These are phyloP conservation scores for Tenthredo scrophulariae DNA, from an alignment of 2,888 invertebrate species.

Conservation along the genomic window DNA sequence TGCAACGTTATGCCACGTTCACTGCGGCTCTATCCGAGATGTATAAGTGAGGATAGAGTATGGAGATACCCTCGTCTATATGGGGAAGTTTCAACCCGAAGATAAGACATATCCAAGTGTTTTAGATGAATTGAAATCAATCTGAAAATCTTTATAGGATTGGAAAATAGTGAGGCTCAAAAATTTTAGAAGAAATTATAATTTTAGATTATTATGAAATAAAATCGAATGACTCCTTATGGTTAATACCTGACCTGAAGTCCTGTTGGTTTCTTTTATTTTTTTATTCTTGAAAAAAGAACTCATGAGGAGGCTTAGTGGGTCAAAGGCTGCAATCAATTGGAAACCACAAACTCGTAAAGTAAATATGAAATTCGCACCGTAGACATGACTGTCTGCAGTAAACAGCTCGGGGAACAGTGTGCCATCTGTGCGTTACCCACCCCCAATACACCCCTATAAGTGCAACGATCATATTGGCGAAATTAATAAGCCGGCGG, in stretches of 20 bases:
- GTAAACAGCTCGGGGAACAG: conserved; percentile 64
- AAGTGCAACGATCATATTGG: conserved; percentile 65
- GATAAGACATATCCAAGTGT: background rate
- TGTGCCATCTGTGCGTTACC: conserved; percentile 73
- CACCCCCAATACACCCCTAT: conserved; percentile 56
- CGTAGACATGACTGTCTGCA: conserved; percentile 36
- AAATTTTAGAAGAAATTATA: background rate
- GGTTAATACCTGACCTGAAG: background rate
- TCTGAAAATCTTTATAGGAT: background rate
- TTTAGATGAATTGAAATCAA: background rate
- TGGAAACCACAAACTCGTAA: conserved; percentile 31
- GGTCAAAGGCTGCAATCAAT: conserved; percentile 47
- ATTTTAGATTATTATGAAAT: background rate
- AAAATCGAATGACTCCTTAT: background rate
- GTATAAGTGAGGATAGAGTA: background rate
- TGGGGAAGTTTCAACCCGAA: background rate
- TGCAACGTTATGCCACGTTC: conserved; percentile 14
- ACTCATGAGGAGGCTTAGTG: background rate
- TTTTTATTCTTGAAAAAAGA: background rate
- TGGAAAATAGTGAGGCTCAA: background rate
- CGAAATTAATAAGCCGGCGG: conserved; percentile 74
- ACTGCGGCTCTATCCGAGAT: background rate
- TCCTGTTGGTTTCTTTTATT: background rate
- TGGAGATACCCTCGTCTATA: background rate
- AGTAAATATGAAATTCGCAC: conserved; percentile 45